These are phyloP conservation scores for Podarcis lilfordi DNA, from an alignment of 2,797 vertebrate genomes.

Conservation along the genomic window DNA sequence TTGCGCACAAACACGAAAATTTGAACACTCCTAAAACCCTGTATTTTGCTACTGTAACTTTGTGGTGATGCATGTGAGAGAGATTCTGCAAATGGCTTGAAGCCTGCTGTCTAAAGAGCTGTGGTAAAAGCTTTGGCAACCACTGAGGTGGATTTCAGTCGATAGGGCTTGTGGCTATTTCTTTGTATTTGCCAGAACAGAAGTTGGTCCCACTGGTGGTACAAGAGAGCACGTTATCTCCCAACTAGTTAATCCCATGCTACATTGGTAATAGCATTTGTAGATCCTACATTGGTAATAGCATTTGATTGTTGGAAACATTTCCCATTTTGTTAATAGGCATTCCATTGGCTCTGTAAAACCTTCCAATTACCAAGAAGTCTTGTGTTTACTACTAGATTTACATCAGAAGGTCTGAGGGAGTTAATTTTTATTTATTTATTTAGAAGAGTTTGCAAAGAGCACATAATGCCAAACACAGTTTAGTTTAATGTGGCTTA, in stretches of 20 bases:
- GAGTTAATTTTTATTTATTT: not conserved
- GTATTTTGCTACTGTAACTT: not conserved
- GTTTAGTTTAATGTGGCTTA: not conserved
- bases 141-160: not conserved
- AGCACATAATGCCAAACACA: not conserved
- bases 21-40: not conserved
- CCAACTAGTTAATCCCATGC: not conserved
- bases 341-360: rapidly evolving
- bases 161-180: not conserved
- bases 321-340: constrained; percentile 2
- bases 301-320: not conserved
- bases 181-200: not conserved
- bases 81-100: not conserved
- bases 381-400: not conserved
- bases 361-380: not conserved
- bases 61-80: not conserved
- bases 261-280: not conserved
- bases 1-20: not conserved
- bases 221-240: too few relatives aligned
- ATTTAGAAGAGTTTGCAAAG: not conserved
- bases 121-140: not conserved
- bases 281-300: not conserved
- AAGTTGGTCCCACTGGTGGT: not conserved
- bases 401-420: not conserved
- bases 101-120: not conserved